Percentiles rank a stretch among this genome's conserved stretches.
phyloP scores from a whole-genome alignment of 2,888 invertebrate species.

The Gerris lacustris region DNA sequence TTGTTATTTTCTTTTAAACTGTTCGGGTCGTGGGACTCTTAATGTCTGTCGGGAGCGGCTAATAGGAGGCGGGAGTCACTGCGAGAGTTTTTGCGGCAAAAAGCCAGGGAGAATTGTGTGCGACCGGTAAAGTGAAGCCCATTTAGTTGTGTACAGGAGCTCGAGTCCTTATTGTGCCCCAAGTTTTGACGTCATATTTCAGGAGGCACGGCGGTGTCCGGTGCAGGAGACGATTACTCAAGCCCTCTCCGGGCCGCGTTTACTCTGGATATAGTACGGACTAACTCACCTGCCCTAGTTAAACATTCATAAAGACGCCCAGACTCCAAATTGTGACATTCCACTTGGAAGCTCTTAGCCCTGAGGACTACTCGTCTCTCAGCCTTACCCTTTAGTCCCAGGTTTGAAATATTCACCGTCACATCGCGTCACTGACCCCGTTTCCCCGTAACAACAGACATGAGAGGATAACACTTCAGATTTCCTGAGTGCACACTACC shows the following conservation, averaged over 20 bases:
- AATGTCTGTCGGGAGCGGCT: too few relatives aligned
- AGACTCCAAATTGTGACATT: not conserved
- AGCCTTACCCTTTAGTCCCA: not conserved
- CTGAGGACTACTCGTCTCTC: slow-evolving; percentile 1
- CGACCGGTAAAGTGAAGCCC: too few relatives aligned
- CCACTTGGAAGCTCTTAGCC: not conserved
- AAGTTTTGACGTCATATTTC: slow-evolving; percentile 1
- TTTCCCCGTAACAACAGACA: not conserved
- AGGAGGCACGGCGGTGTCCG: not conserved
- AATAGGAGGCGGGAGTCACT: too few relatives aligned
- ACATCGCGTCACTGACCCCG: not conserved
- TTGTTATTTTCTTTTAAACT: too few relatives aligned
- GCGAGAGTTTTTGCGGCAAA: too few relatives aligned
- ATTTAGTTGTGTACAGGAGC: too few relatives aligned
- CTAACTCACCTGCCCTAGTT: slow-evolving; percentile 1
- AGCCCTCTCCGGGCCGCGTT: not conserved
- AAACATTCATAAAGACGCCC: not conserved
- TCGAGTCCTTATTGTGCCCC: not conserved
- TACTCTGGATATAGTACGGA: not conserved
- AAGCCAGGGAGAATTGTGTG: too few relatives aligned
- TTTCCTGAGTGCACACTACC: too few relatives aligned
- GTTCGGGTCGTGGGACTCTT: too few relatives aligned
- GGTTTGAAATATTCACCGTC: not conserved
- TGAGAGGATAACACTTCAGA: too few relatives aligned
- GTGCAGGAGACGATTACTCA: not conserved